A percentile compares a stretch with the other conserved stretches of the same genome.
These are phyloP conservation scores for Carterocephalus palaemon DNA, from an alignment of 2,888 invertebrate genomes.

Conservation along the genomic window DNA sequence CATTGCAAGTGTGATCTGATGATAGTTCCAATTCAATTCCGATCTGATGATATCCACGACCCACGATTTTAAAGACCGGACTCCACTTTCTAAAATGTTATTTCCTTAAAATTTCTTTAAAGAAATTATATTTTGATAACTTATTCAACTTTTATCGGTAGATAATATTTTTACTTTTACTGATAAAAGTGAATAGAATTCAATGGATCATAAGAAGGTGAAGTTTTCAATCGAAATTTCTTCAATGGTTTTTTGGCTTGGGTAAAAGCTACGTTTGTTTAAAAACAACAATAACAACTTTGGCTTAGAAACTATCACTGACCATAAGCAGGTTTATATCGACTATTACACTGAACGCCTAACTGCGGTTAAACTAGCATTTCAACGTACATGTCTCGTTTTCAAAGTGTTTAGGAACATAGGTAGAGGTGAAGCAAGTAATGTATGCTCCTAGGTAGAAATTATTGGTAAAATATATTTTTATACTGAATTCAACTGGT, in stretches of 20 bases:
- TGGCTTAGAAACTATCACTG: slow-evolving; percentile 44
- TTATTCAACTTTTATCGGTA: slow-evolving; percentile 8
- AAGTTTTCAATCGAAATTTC: no score
- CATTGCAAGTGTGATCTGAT: slow-evolving; percentile 10
- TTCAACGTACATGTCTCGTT: slow-evolving; percentile 48
- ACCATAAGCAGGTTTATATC: slow-evolving; percentile 48
- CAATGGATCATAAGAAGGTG: no score
- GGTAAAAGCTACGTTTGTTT: slow-evolving; percentile 29
- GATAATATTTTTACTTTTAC: neutral
- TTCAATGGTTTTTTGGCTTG: no score
- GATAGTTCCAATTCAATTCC: slow-evolving; percentile 8
- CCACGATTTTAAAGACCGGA: neutral
- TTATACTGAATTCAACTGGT: slow-evolving; percentile 53
- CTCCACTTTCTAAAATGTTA: slow-evolving; percentile 12
- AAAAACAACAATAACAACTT: slow-evolving; percentile 26
- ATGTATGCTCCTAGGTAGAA: slow-evolving; percentile 45
- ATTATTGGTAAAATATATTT: slow-evolving; percentile 38
- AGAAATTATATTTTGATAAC: slow-evolving; percentile 1
- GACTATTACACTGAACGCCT: slow-evolving; percentile 25
- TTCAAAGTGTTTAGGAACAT: slow-evolving; percentile 18
- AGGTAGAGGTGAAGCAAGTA: slow-evolving; percentile 39
- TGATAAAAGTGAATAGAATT: no score
- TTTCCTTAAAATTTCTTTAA: no score
- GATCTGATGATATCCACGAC: slow-evolving; percentile 12
- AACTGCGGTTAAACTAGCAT: slow-evolving; percentile 30